These are phyloP conservation scores for Galerucella nymphaeae DNA, from an alignment of 2,888 invertebrate genomes.

Conservation along the genomic window DNA sequence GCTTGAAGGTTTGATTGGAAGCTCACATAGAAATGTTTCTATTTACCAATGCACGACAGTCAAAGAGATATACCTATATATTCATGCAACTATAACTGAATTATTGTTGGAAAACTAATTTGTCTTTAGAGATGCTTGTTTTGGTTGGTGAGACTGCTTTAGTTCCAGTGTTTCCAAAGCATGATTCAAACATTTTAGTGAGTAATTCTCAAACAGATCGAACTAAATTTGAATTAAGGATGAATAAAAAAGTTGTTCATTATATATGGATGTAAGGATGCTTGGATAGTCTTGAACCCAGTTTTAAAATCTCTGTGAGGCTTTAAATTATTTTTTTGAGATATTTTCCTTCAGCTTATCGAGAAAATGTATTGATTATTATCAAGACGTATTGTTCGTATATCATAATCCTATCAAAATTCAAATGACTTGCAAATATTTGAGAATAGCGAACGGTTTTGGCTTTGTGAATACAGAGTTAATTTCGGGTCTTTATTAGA, in stretches of 20 bases:
- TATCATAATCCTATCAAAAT: constrained; percentile 11
- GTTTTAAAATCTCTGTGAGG: neutral
- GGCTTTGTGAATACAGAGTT: constrained; percentile 12
- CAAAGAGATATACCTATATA: constrained; percentile 20
- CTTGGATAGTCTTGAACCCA: too few species aligned
- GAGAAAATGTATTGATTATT: neutral
- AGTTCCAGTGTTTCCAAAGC: too few species aligned
- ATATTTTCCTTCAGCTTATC: neutral
- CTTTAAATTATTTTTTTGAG: neutral
- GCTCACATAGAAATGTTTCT: neutral
- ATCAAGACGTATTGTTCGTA: neutral
- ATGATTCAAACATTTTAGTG: too few species aligned
- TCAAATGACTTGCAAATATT: constrained; percentile 16
- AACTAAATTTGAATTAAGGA: too few species aligned
- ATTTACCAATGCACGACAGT: neutral
- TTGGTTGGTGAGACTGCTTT: neutral
- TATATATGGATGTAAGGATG: too few species aligned
- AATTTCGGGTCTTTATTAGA: constrained; percentile 27
- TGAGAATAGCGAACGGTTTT: neutral
- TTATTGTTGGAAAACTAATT: constrained; percentile 21
- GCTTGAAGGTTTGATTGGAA: neutral
- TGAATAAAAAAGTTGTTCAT: too few species aligned
- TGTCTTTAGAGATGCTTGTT: neutral
- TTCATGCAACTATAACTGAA: constrained; percentile 9
- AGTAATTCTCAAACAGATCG: too few species aligned